Conservation (phyloP, 2,797 vertebrate species). For the Thripadectes ignobilis region DNA sequence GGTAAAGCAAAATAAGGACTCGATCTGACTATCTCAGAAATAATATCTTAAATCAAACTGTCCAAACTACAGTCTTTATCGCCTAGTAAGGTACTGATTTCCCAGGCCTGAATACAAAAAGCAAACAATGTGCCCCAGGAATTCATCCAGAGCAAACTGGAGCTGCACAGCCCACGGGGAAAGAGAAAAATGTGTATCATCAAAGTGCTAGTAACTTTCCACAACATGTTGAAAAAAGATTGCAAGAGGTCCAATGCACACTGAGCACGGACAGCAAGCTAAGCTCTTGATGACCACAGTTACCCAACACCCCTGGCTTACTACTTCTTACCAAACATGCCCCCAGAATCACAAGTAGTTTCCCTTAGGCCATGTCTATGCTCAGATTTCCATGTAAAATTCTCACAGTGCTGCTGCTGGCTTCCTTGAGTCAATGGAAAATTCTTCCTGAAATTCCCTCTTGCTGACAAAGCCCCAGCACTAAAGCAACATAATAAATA, state of each 20-base stretch:
- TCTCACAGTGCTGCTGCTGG: not conserved
- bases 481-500: not conserved
- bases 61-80: not conserved
- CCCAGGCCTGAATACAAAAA: not conserved
- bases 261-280: not conserved
- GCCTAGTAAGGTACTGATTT: not conserved
- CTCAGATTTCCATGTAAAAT: not conserved
- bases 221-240: not conserved
- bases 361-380: not conserved
- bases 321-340: not conserved
- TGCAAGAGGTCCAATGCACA: not conserved
- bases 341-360: not conserved
- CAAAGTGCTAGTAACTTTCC: slow-evolving; percentile 15
- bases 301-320: not conserved
- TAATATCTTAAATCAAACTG: not conserved
- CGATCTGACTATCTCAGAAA: not conserved
- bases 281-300: not conserved
- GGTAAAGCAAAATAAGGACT: not conserved
- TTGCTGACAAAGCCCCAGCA: not conserved
- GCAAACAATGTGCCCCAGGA: slow-evolving; percentile 15
- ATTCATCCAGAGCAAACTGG: slow-evolving; percentile 14
- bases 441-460: not conserved
- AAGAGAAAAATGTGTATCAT: slow-evolving; percentile 10
- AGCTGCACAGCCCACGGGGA: not conserved
- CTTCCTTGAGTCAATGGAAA: slow-evolving; percentile 3